Percentiles rank a stretch among this genome's conserved stretches.
Evolutionary conservation across 2,888 invertebrate genomes (phyloP).

Genomic region (Clistopyga incitator): DNA sequence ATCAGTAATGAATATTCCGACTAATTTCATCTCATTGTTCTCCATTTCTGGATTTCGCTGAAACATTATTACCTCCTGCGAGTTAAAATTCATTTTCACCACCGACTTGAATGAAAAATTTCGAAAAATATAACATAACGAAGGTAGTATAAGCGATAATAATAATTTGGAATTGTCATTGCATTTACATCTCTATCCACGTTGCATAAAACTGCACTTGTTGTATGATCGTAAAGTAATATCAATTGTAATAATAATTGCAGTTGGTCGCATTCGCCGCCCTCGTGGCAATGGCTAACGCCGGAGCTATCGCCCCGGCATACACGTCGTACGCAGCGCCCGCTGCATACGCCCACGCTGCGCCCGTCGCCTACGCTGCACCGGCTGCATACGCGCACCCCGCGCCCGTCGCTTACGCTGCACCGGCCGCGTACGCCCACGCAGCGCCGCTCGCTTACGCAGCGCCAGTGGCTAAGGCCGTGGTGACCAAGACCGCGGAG

Average conservation of each 20-base stretch:
- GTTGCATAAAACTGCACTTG: no score
- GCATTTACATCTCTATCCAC: no score
- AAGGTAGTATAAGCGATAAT: no score
- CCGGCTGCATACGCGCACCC: slow-evolving; percentile 47
- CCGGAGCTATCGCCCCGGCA: slow-evolving; percentile 51
- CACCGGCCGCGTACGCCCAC: slow-evolving; percentile 50
- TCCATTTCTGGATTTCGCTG: no score
- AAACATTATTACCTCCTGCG: no score
- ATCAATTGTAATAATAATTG: background rate
- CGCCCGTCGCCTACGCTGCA: slow-evolving; percentile 62
- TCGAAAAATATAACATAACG: no score
- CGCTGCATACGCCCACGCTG: slow-evolving; percentile 47
- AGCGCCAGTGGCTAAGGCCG: slow-evolving; percentile 19
- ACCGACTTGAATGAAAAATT: no score
- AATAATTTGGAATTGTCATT: no score
- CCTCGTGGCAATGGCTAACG: slow-evolving; percentile 64
- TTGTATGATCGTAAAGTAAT: background rate
- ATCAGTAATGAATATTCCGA: no score
- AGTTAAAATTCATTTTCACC: no score
- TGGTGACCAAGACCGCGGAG: slow-evolving; percentile 42
- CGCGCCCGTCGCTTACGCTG: slow-evolving; percentile 24
- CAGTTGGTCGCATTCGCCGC: slow-evolving; percentile 65
- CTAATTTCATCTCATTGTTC: no score
- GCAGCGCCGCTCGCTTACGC: slow-evolving; percentile 63
- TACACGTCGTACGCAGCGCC: slow-evolving; percentile 58